phyloP scores from a whole-genome alignment of 2,888 invertebrate species.

The Abrostola tripartita region DNA sequence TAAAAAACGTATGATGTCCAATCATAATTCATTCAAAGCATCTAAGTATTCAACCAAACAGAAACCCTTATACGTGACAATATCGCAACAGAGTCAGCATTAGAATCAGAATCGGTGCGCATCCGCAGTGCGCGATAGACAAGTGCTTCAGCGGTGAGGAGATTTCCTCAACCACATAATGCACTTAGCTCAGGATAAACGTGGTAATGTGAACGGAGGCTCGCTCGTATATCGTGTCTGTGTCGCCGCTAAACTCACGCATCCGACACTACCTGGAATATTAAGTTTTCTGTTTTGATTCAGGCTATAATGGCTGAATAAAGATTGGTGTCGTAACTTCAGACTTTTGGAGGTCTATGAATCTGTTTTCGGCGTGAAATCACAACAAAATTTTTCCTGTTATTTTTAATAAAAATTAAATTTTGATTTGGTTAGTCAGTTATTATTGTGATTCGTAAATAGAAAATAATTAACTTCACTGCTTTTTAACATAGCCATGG shows the following conservation, averaged over 20 bases:
- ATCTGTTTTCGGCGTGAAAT: too few relatives aligned
- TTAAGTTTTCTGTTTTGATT: neutral
- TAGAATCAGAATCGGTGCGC: slow-evolving; percentile 45
- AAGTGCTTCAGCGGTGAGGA: slow-evolving; percentile 60
- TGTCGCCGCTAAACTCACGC: slow-evolving; percentile 26
- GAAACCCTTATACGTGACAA: neutral
- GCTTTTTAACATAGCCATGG: too few relatives aligned
- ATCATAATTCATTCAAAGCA: neutral
- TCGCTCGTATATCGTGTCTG: slow-evolving; percentile 45
- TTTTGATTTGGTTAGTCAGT: too few relatives aligned
- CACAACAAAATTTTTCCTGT: too few relatives aligned
- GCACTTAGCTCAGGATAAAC: slow-evolving; percentile 70
- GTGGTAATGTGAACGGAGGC: slow-evolving; percentile 61
- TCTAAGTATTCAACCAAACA: neutral
- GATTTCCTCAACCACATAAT: slow-evolving; percentile 71
- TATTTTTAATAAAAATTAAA: too few relatives aligned
- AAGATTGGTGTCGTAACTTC: too few relatives aligned
- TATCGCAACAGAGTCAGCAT: slow-evolving; percentile 18
- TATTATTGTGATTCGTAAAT: too few relatives aligned
- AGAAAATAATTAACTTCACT: too few relatives aligned
- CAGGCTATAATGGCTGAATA: too few relatives aligned
- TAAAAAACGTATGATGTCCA: too few relatives aligned
- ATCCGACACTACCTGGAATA: slow-evolving; percentile 20
- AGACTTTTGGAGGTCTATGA: too few relatives aligned
- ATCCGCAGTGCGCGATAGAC: slow-evolving; percentile 54